Evolutionary conservation across 2,888 invertebrate species (phyloP), one percentile per base, ranked within the genome.

Genomic region (Limnephilus rhombicus): DNA sequence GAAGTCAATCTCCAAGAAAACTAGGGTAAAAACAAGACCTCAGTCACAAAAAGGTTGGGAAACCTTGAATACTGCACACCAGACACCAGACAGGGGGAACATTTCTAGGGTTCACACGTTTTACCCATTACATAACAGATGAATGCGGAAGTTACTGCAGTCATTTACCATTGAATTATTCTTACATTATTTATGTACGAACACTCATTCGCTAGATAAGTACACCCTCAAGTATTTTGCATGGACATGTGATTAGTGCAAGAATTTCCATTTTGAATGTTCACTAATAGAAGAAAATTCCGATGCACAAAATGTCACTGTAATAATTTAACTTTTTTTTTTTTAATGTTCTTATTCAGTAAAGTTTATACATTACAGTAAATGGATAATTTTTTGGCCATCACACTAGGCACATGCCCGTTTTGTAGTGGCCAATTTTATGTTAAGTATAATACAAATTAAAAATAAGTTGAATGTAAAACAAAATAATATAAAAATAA

Each of bases 91-190:
- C 31, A 82, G 13, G 12, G 24, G 68, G n/a, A 68, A 68, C 24
- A 68, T 68, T 68, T 68, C 68, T 24, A 68, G 24, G 24, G 37
- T 83, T 83, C 83, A 41, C 37, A 83, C 83, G 83, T 83, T 83
- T 83, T 24, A 11, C 37, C 37, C 83, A 37, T 83, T 37, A 83
- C 31, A 34, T 24, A 83, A 83, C 83, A 0, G 18, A 31, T 3
- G 83, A 83, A 83, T 83, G 83, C 83, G 83, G 37, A 83, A 83
- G 37, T 24, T 12, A 12, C 83, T 34, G 37, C 37, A 37, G 41
- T 37, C 13, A 34, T 11, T 31, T 24, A 41, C 83, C 83, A 41
- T 41, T 68, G 24, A 68, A 68, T 68, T 68, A 68, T 68, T 18
- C 53, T 24, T 68, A 53, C 53, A 24, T 68, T 68, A 68, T 68